Evolutionary conservation across 1,140 invertebrate species (phyloP), one percentile per base, ranked within the genome.

Genomic region (Lepidurus packardi): DNA sequence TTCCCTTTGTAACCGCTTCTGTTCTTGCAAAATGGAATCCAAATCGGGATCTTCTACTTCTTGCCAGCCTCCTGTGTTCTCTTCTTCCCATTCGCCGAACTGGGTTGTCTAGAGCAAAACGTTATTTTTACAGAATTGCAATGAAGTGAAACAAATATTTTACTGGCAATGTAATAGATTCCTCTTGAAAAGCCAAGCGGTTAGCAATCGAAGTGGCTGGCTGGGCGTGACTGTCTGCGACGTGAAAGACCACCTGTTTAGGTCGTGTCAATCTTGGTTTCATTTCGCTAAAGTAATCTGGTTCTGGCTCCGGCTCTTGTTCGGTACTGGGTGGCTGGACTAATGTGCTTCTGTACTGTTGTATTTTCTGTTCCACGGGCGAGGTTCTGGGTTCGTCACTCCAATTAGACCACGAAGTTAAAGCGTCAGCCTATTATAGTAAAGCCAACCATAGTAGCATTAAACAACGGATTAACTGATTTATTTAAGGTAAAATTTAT

Each of bases 341-440:
- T 34, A 77, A 65, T 77, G 76, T 53, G 13, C 53, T 77, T 25
- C 76, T 43, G 76, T 77, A 77, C 45, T 77, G 76, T 47, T 47
- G 44, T 77, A 77, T 77, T n/a, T 77, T 45, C 7, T 77, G 44
- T 47, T 77, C 76, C 11, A 77, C 41, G 5, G 76, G 45, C 2
- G 45, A 45, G 16, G 42, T 25, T 77, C 53, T 76, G 13, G 43
- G 45, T 45, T 77, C 76, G 6, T 77, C 76, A 34, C 43, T 53
- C 16, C 24, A 53, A 47, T 77, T 77, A 16, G 44, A 77, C 34
- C 44, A 65, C 1, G 65, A 34, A 43, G 65, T 77, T 24, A 24
- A 34, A 34, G n/a, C 76, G n/a, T 34, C 76, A 4, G 21, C 65
- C 76, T 21, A 45, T 77, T 53, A 47, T 47, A 34, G 41, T 34